phyloP scores from a whole-genome alignment of 1,140 invertebrate species.

The Coenobita brevimanus region DNA sequence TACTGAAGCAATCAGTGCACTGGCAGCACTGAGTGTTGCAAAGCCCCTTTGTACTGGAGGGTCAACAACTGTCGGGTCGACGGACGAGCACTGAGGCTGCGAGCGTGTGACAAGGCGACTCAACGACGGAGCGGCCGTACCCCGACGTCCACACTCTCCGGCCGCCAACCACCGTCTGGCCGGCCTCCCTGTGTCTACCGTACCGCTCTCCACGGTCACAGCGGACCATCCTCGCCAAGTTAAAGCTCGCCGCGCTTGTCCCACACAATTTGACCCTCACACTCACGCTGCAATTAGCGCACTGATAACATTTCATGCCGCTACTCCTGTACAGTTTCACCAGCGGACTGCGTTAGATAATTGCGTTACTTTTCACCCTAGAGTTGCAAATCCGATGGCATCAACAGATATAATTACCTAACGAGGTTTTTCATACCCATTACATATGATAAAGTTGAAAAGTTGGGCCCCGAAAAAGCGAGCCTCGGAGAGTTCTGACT shows the following conservation, averaged over 20 bases:
- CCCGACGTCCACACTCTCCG: constrained; percentile 49
- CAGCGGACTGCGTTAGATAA: no score
- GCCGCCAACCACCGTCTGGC: constrained; percentile 62
- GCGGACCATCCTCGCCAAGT: constrained; percentile 29
- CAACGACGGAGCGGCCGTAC: constrained; percentile 46
- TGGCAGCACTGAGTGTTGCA: no score
- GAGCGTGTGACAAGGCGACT: constrained; percentile 42
- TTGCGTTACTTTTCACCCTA: no score
- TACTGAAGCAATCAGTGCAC: no score
- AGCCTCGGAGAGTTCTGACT: no score
- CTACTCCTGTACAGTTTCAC: no score
- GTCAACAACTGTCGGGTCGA: background rate
- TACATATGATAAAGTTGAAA: no score
- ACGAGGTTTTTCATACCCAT: no score
- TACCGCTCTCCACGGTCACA: constrained; percentile 38
- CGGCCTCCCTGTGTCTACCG: background rate
- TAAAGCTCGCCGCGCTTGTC: constrained; percentile 16
- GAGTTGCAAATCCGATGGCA: no score
- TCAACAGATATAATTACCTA: no score
- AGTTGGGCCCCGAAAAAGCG: no score
- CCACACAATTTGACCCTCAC: constrained; percentile 32
- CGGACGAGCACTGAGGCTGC: constrained; percentile 9
- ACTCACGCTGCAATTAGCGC: constrained; percentile 1
- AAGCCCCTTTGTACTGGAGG: no score
- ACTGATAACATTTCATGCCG: background rate